Base-by-base conservation (phyloP, 2,888 invertebrate genomes). In the Amphipyra berbera region DNA sequence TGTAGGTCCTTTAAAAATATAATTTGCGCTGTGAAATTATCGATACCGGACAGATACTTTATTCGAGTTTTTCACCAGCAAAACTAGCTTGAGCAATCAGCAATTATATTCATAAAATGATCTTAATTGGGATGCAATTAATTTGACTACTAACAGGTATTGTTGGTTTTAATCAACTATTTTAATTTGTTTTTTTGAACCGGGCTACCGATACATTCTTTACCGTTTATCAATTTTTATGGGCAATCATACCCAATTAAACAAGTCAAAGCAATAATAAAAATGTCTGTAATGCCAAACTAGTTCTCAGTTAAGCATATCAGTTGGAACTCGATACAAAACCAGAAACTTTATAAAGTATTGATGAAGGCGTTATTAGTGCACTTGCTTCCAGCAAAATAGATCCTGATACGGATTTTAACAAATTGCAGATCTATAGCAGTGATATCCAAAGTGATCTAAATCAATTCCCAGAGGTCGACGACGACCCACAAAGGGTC, bases 221-320 rank as follows among this genome's bases (percentile, higher is more conserved):
- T 48, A 37, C 37, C 37, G 35, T 21, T 38, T 38, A 5, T 27
- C 1, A 27, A n/a, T 1, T 49, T 37, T 38, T 38, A 27, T n/a
- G n/a, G n/a, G 3, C 12, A 6, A 38, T 21, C 9, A 21, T 21
- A n/a, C 1, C 12, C 37, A 21, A 37, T 37, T 14, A 10, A 35
- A 47, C 0, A 60, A 41, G n/a, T 38, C 5, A 0, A 44, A 68
- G 54, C 12, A 42, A 38, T 35, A 0, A 9, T 35, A 0, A 9
- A 50, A n/a, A n/a, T 10, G 1, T 2, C 9, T 14, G 15, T 27
- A 52, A 0, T 14, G 3, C n/a, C 4, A 68, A 62, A 62, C 42
- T 0, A 3, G 35, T 61, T 61, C 1, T 35, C 8, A 8, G 40
- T 35, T 42, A 9, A 44, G 15, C 12, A n/a, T n/a, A 33, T 13